A percentile compares a stretch with the other conserved stretches of the same genome.
Conservation (phyloP, 64 coral and sea anemone species). For the Acropora yongei region DNA sequence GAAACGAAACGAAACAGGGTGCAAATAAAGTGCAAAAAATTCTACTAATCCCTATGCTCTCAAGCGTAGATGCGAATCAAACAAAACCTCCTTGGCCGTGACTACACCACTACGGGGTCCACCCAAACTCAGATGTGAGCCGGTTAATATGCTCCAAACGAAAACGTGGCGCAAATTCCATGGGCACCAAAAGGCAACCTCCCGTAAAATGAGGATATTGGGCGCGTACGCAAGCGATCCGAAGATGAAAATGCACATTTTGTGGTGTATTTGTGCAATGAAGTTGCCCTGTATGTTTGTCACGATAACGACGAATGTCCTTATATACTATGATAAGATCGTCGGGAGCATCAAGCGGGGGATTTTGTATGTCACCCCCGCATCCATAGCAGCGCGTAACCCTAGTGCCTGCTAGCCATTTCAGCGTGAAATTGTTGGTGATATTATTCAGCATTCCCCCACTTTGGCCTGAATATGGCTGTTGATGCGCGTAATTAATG, state of each 20-base stretch:
- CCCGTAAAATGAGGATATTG: slow-evolving; percentile 39
- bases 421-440: not conserved
- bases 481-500: not conserved
- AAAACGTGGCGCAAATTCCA: slow-evolving; percentile 28
- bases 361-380: not conserved
- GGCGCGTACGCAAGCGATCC: not conserved
- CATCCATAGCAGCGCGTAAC: not conserved
- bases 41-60: too few relatives aligned
- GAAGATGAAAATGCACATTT: slow-evolving; percentile 46
- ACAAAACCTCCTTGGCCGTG: too few relatives aligned
- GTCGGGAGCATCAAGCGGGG: not conserved
- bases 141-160: slow-evolving; percentile 26
- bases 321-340: not conserved
- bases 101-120: slow-evolving; percentile 1
- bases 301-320: slow-evolving; percentile 5
- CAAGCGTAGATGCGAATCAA: too few relatives aligned
- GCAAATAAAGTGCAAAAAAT: too few relatives aligned
- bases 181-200: slow-evolving; percentile 14
- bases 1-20: too few relatives aligned
- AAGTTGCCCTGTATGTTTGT: not conserved
- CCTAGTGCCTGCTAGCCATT: not conserved
- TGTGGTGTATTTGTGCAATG: slow-evolving; percentile 4
- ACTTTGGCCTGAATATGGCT: not conserved
- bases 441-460: not conserved
- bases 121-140: slow-evolving; percentile 49